Evolutionary conservation across 2,888 invertebrate genomes (phyloP).

Genomic region (Zaprionus bogoriensis): DNA sequence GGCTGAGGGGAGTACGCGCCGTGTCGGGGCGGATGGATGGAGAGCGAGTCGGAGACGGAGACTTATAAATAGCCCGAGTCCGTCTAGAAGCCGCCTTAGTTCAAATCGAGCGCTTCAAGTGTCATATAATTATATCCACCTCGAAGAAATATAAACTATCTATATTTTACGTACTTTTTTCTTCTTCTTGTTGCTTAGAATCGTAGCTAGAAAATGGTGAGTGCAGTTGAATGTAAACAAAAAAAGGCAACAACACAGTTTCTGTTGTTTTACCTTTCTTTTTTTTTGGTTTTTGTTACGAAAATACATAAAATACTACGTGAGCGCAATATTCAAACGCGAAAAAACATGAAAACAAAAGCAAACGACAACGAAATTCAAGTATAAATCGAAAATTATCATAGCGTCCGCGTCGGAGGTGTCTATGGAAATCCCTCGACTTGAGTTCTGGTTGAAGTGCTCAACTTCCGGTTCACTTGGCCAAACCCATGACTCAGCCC

Average conservation of each 20-base stretch:
- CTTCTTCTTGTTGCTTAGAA: slow-evolving; percentile 21
- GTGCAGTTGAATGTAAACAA: slow-evolving; percentile 41
- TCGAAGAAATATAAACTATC: slow-evolving; percentile 6
- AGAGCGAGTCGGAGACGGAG: slow-evolving; percentile 11
- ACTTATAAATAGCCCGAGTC: slow-evolving; percentile 67
- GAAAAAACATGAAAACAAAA: slow-evolving; percentile 1
- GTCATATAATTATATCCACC: slow-evolving; percentile 25
- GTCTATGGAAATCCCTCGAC: slow-evolving; percentile 41
- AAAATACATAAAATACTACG: slow-evolving; percentile 54
- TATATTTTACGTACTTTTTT: slow-evolving; percentile 4
- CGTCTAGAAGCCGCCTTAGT: slow-evolving; percentile 67
- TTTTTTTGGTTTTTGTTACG: slow-evolving; percentile 27
- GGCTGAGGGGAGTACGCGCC: too few species aligned
- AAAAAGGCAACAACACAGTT: background rate
- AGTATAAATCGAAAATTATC: slow-evolving; percentile 8
- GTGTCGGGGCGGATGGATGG: background rate
- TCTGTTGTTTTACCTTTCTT: background rate
- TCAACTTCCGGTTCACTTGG: slow-evolving; percentile 44
- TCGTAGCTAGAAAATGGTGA: slow-evolving; percentile 42
- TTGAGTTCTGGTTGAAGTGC: slow-evolving; percentile 41
- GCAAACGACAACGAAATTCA: background rate
- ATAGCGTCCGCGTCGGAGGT: slow-evolving; percentile 22
- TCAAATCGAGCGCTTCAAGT: slow-evolving; percentile 59
- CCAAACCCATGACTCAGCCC: slow-evolving; percentile 29
- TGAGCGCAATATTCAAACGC: slow-evolving; percentile 49